Evolutionary conservation across 2,113 vertebrate species (phyloP).

Genomic region (Regulus satrapa): DNA sequence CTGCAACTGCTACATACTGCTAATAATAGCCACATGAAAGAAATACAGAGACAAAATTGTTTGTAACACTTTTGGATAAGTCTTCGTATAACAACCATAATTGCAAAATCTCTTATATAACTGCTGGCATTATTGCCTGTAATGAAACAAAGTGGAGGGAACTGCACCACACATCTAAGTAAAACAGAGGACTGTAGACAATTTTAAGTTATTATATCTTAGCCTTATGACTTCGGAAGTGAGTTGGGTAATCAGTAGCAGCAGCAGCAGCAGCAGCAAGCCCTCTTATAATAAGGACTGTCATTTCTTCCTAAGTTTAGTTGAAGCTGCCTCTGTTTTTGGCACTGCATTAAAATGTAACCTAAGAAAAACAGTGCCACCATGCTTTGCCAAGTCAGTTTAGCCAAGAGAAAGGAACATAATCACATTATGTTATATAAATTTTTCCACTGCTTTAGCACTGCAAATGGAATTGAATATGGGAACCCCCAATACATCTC

Average conservation of each 20-base stretch:
- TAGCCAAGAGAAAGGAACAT: background rate
- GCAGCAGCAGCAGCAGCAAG: background rate
- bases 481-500: background rate
- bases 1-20: background rate
- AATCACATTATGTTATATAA: background rate
- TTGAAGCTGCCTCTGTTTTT: background rate
- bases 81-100: background rate
- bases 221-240: background rate
- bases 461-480: background rate
- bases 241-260: background rate
- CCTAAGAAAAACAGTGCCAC: background rate
- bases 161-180: background rate
- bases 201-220: background rate
- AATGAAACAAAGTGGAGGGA: background rate
- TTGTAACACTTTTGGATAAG: background rate
- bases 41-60: background rate
- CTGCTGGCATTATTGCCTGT: background rate
- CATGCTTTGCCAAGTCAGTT: background rate
- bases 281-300: background rate
- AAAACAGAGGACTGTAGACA: rapidly evolving
- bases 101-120: background rate
- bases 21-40: background rate
- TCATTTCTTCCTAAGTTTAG: background rate
- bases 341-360: background rate
- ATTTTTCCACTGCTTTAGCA: background rate